Evolutionary conservation across 2,888 invertebrate genomes (phyloP).

Genomic region (Mimas tiliae): DNA sequence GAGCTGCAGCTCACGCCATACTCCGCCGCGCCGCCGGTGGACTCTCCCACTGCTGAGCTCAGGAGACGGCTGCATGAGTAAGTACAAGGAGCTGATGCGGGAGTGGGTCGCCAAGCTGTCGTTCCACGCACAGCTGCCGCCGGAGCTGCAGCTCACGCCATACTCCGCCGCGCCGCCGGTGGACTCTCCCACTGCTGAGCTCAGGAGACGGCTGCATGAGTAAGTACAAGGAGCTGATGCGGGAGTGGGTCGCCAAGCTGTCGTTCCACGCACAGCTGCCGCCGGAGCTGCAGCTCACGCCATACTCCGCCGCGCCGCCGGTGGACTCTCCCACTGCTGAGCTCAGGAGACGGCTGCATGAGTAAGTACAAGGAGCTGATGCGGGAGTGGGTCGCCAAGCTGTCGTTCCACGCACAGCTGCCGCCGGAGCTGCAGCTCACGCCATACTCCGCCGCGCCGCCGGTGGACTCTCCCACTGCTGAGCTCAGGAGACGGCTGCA

Average conservation of each 20-base stretch:
- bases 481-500: constrained; percentile 67
- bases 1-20: constrained; percentile 94
- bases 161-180: constrained; percentile 86
- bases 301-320: constrained; percentile 87
- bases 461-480: constrained; percentile 75
- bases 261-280: constrained; percentile 96
- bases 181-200: constrained; percentile 78
- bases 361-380: constrained; percentile 85
- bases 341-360: constrained; percentile 62
- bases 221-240: constrained; percentile 86
- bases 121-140: constrained; percentile 96
- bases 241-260: constrained; percentile 96
- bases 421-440: constrained; percentile 95
- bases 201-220: constrained; percentile 65
- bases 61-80: constrained; percentile 65
- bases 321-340: constrained; percentile 78
- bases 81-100: constrained; percentile 87
- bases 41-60: constrained; percentile 74
- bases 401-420: constrained; percentile 95
- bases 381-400: constrained; percentile 96
- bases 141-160: constrained; percentile 93
- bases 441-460: constrained; percentile 88
- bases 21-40: constrained; percentile 83
- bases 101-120: constrained; percentile 97
- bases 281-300: constrained; percentile 94